These are phyloP conservation scores for Palythoa grandiflora DNA, from an alignment of 92 coral and sea anemone genomes.

Conservation along the genomic window DNA sequence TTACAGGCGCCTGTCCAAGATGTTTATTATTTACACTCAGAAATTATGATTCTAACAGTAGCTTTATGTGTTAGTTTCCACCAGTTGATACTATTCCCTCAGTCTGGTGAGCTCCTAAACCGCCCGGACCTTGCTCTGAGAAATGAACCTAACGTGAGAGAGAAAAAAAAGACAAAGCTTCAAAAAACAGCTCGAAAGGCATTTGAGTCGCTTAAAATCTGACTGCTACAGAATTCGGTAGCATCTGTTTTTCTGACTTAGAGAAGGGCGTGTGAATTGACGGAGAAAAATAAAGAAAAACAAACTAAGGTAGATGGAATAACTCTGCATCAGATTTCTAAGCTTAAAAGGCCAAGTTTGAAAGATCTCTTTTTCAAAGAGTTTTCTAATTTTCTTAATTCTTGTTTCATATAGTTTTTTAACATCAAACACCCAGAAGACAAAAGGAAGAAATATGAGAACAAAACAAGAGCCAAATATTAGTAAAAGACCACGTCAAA, in stretches of 20 bases:
- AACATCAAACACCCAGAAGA: no score
- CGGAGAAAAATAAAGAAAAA: no score
- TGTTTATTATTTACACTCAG: neutral
- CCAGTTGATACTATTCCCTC: conserved; percentile 77
- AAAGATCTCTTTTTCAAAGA: no score
- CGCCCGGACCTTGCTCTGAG: conserved; percentile 86
- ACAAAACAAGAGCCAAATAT: no score
- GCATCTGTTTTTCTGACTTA: neutral
- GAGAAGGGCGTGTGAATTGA: conserved; percentile 14
- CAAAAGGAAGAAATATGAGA: no score
- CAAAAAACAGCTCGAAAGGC: neutral
- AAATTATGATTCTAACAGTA: neutral
- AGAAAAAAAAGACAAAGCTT: conserved; percentile 10
- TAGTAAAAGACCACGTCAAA: no score
- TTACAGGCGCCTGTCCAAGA: conserved; percentile 15
- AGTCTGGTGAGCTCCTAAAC: conserved; percentile 67
- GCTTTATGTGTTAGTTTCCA: conserved; percentile 29
- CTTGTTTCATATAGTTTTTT: no score
- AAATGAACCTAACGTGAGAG: conserved; percentile 80
- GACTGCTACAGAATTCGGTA: neutral
- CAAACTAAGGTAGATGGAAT: no score
- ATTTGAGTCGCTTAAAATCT: neutral
- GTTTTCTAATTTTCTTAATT: no score
- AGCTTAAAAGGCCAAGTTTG: no score
- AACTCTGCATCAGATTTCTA: no score